Evolutionary conservation across 2,797 vertebrate genomes (phyloP), one percentile per base, ranked within the genome.

Genomic region (Acipenser ruthenus): DNA sequence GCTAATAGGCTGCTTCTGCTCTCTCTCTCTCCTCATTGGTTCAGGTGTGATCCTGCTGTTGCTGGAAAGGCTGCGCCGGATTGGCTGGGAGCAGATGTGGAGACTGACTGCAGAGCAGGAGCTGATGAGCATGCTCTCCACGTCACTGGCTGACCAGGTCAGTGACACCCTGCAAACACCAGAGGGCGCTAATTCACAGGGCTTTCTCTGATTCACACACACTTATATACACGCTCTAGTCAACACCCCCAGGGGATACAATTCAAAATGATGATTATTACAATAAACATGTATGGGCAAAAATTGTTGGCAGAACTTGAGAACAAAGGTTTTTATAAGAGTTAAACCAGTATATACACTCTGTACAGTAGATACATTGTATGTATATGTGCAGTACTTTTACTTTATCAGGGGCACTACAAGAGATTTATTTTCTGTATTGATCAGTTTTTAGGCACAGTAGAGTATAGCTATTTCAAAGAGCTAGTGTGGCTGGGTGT

Each of bases 61-160:
- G 73, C 64, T 99, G 72, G 94, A 97, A 74, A 86, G 87, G 7
- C 82, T 99, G 65, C 88, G 93, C 50, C 79, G 78, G 64, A 88
- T 91, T 13, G 82, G 91, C 23, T 99, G 96, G 96, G 94, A 96
- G 79, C 93, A 94, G 88, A 93, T 93, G 90, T 99, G 96, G 96
- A 85, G 86, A 63, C 82, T 92, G 76, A 98, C 91, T 0, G 94
- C 95, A 0, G 91, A 91, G 72, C 75, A 85, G 64, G 94, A 96
- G 83, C 89, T 98, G 5, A 95, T 95, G 87, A 93, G 86, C 83
- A 94, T 97, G 92, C 82, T 93, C 7, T 95, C 94, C 75, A 98
- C 96, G 8, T 97, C 95, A 0, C 83, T 99, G 70, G 96, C 96
- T 0, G 96, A 99, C 73, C 96, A 99, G 95, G 95, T 96, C 60